Conservation (phyloP, 2,888 invertebrate species). For the Germaria angustata region DNA sequence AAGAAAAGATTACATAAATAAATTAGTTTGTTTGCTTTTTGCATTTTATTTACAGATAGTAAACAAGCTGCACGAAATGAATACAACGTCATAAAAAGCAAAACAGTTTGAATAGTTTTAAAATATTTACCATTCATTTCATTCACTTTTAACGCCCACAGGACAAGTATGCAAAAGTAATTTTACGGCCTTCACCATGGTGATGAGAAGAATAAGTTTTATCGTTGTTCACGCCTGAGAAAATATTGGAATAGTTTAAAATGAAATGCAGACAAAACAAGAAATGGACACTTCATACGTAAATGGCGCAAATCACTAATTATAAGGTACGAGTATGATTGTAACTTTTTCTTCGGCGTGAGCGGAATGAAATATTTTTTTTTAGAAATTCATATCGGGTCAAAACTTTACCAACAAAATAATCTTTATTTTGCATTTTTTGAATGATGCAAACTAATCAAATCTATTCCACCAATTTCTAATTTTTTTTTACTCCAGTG, state of each 20-base stretch:
- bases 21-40: not conserved
- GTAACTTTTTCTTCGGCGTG: too few relatives aligned
- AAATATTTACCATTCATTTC: not conserved
- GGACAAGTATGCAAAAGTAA: not conserved
- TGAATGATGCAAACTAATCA: too few relatives aligned
- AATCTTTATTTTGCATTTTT: too few relatives aligned
- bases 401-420: too few relatives aligned
- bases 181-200: not conserved
- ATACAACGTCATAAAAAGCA: not conserved
- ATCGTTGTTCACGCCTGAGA: not conserved
- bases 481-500: too few relatives aligned
- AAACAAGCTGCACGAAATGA: conserved; percentile 41
- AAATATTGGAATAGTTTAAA: not conserved
- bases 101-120: not conserved
- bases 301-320: too few relatives aligned
- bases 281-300: too few relatives aligned
- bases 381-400: too few relatives aligned
- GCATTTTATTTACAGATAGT: conserved; percentile 17
- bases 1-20: conserved; percentile 2
- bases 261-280: not conserved
- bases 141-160: conserved; percentile 27
- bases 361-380: too few relatives aligned
- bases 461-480: too few relatives aligned
- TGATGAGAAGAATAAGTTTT: too few relatives aligned
- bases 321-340: too few relatives aligned